Percentiles rank a stretch among this genome's conserved stretches.
Conservation (phyloP, 1,140 invertebrate species). For the Thaumatotibia leucotreta region DNA sequence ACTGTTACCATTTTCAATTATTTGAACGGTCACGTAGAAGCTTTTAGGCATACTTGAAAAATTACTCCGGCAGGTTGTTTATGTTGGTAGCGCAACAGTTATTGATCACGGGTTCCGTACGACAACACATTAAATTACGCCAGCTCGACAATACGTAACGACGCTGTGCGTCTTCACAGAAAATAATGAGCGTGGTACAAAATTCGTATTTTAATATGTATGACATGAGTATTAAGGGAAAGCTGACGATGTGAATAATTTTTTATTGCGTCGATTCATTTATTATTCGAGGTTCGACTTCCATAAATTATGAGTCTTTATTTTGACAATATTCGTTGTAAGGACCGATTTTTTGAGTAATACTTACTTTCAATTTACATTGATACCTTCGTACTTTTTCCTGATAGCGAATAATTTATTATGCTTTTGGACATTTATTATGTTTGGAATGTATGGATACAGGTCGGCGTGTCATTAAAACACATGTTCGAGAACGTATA, state of each 20-base stretch:
- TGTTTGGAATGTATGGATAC: background rate
- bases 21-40: slow-evolving; percentile 39
- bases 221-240: slow-evolving; percentile 51
- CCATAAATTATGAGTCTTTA: slow-evolving; percentile 53
- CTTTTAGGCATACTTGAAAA: background rate
- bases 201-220: slow-evolving; percentile 39
- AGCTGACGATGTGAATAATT: slow-evolving; percentile 57
- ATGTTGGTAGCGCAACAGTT: background rate
- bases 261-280: slow-evolving; percentile 59
- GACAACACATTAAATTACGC: background rate
- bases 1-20: slow-evolving; percentile 67
- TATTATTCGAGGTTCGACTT: slow-evolving; percentile 52
- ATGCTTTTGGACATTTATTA: background rate
- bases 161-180: slow-evolving; percentile 5
- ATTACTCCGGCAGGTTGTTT: background rate
- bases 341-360: slow-evolving; percentile 44
- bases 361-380: slow-evolving; percentile 49
- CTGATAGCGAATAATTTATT: slow-evolving; percentile 9
- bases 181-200: slow-evolving; percentile 21
- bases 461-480: background rate
- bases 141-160: background rate
- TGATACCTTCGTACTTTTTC: slow-evolving; percentile 34
- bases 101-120: background rate
- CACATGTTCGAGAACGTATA: background rate
- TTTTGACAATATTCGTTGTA: slow-evolving; percentile 51